Base-by-base conservation (phyloP, 92 coral and sea anemone genomes). In the Palythoa grandis region DNA sequence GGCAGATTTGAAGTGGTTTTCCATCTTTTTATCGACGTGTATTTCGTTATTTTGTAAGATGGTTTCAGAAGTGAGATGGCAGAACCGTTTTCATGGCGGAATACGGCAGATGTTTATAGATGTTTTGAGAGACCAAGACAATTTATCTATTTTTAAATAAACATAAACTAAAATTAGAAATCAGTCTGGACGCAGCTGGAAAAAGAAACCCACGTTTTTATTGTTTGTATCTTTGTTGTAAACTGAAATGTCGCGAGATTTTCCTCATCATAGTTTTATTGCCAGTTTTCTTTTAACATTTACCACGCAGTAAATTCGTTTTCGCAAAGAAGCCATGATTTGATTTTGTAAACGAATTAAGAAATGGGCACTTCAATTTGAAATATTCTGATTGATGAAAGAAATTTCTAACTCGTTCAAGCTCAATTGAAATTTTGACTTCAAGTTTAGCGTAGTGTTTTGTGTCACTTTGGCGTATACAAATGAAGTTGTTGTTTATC, bases 91-190 rank as follows among this genome's bases (percentile, higher is more conserved):
- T 73, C 58, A 43, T 12, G 77, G 77, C 77, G 56, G 24, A 48
- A 73, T 39, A 15, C 29, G 77, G 77, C 77, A 73, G 77, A 57
- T 73, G 77, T 40, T 56, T 73, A 9, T 29, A 29, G 35, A 29
- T 16, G 77, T 73, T 73, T 73, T 40, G 77, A 73, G 77, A 15
- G 77, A 73, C 77, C 11, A 73, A 73, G 77, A 73, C 77, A 73
- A 73, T 73, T 39, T 73, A 48, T 73, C 57, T 73, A 17, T 73
- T 73, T 73, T 73, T 73, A 43, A 40, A 48, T 73, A 73, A 73
- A 73, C 77, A 73, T 39, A 7, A 73, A 12, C 54, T 73, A 39
- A 73, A 73, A 73, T 73, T 39, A 43, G 77, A 73, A 39, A 6
- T 22, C 53, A 23, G 4, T 14, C 40, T 24, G 43, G 22, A 63